Percentiles rank a stretch among this genome's conserved stretches.
These are phyloP conservation scores for Glandiceps talaboti DNA, from an alignment of 53 echinoderm and acorn worm species.

Conservation along the genomic window DNA sequence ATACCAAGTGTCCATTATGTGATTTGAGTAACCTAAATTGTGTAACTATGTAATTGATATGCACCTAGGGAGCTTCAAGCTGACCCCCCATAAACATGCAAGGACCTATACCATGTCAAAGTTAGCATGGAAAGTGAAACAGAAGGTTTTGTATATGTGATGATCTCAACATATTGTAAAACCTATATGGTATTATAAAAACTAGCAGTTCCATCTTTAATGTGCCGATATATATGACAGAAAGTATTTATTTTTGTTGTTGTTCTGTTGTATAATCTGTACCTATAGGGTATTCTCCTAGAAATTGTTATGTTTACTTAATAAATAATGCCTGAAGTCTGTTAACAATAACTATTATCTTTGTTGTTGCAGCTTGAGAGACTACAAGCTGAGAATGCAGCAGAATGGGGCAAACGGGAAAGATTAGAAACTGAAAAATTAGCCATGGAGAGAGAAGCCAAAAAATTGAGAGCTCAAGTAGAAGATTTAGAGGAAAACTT, in stretches of 20 bases:
- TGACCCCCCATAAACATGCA: too few relatives aligned
- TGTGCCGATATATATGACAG: neutral
- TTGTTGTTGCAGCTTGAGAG: slow-evolving; percentile 46
- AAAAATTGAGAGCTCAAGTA: slow-evolving; percentile 69
- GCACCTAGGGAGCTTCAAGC: too few relatives aligned
- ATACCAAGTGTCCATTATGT: too few relatives aligned
- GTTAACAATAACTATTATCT: neutral
- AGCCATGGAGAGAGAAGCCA: slow-evolving; percentile 74
- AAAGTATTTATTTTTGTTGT: neutral
- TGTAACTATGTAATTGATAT: too few relatives aligned
- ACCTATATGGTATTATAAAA: too few relatives aligned
- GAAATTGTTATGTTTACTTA: neutral
- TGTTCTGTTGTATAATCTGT: neutral
- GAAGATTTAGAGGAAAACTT: slow-evolving; percentile 61
- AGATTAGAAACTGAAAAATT: slow-evolving; percentile 91
- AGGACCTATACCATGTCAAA: too few relatives aligned
- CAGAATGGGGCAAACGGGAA: slow-evolving; percentile 93
- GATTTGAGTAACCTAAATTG: too few relatives aligned
- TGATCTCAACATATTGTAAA: too few relatives aligned
- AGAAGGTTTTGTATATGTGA: too few relatives aligned
- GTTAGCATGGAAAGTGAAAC: too few relatives aligned
- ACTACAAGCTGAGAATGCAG: slow-evolving; percentile 87
- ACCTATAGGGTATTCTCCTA: neutral
- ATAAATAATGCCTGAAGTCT: neutral
- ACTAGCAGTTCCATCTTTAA: too few relatives aligned